These are phyloP conservation scores for Dorcus parallelipipedus DNA, from an alignment of 2,888 invertebrate species.

Conservation along the genomic window DNA sequence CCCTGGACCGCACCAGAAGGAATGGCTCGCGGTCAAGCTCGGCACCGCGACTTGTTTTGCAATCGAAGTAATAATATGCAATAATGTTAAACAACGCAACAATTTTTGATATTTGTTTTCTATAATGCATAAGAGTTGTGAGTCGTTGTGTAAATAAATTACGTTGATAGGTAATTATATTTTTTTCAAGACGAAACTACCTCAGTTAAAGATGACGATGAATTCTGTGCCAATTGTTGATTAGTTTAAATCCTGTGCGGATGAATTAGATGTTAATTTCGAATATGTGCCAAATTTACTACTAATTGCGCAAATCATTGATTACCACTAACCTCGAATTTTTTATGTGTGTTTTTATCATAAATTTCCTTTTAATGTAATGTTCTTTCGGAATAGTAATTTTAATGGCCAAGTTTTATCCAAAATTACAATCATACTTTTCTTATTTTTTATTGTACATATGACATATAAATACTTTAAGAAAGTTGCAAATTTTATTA, in stretches of 20 bases:
- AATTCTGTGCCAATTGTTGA: conserved; percentile 37
- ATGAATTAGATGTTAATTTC: too few relatives aligned
- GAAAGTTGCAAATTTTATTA: too few relatives aligned
- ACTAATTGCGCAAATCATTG: too few relatives aligned
- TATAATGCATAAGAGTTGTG: conserved; percentile 33
- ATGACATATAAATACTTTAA: too few relatives aligned
- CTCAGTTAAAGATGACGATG: conserved; percentile 40
- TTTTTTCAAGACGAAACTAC: conserved; percentile 46
- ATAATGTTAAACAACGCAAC: conserved; percentile 46
- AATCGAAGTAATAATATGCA: conserved; percentile 36
- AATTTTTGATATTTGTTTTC: conserved; percentile 45
- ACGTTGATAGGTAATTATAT: conserved; percentile 24
- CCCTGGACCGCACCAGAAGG: background rate
- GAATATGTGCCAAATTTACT: too few relatives aligned
- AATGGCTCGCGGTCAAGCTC: background rate
- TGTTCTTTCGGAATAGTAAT: too few relatives aligned
- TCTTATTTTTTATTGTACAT: too few relatives aligned
- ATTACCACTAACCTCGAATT: too few relatives aligned
- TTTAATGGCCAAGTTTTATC: too few relatives aligned
- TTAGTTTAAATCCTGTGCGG: conserved; percentile 7
- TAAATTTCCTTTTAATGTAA: too few relatives aligned
- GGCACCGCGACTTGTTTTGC: conserved; percentile 5
- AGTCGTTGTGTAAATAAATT: conserved; percentile 38
- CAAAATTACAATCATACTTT: too few relatives aligned
- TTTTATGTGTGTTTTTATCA: too few relatives aligned